Base-by-base conservation (phyloP, 2,888 invertebrate species). In the Sesia bembeciformis region DNA sequence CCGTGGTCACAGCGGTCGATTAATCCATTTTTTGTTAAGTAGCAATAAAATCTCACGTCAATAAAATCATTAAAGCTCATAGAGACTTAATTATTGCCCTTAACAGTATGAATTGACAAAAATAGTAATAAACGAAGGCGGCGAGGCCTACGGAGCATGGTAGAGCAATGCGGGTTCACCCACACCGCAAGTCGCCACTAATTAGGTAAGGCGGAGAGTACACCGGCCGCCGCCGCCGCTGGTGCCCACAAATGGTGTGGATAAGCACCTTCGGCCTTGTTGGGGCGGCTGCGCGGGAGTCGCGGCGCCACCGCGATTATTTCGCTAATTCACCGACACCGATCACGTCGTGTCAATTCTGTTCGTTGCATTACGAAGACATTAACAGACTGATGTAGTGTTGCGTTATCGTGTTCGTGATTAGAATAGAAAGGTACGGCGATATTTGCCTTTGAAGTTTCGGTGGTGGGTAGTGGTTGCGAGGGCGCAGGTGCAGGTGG, bases 231-330 rank as follows among this genome's bases (percentile, higher is more conserved):
- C 54, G 46, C 55, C 65, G 70, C 67, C 66, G 55, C 66, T 49
- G 70, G 60, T 67, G 67, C 65, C 85, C 83, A 74, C 78, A 87
- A 82, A 86, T 83, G 87, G 87, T 67, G 73, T 72, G 81, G 69
- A 68, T 68, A 66, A 67, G 73, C 72, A 73, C 72, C 72, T 68
- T 70, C 74, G 78, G 76, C 86, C 81, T 76, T 82, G 82, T 78
- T 74, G 74, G 78, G 71, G 63, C 63, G 65, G 68, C 63, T 75
- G 84, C 80, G 84, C 76, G 82, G 81, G 78, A 80, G 83, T 75
- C 62, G 57, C 65, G 79, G 74, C 78, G 80, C 78, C 78, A 70
- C 64, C 65, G 70, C 72, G 72, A 76, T 78, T 79, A 74, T 71
- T 74, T 74, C 61, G 64, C 66, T 67, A 70, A 75, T 74, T 76